A percentile compares a stretch with the other conserved stretches of the same genome.
Conservation (phyloP, 2,797 vertebrate genomes). For the Gallirallus australis region DNA sequence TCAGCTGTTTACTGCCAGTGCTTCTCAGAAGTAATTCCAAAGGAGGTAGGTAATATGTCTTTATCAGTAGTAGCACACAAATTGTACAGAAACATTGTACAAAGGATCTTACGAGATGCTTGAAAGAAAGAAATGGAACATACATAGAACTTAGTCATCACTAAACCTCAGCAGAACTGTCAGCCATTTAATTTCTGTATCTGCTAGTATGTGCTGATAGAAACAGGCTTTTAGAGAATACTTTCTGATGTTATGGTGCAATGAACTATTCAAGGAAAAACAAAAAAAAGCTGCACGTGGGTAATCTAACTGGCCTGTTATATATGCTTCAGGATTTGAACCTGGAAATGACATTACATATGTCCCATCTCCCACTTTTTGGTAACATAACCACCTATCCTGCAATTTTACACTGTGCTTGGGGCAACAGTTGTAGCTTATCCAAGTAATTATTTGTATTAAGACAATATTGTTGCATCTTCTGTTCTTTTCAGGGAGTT, state of each 20-base stretch:
- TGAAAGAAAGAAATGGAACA: not conserved
- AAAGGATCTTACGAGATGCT: not conserved
- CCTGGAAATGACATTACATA: not conserved
- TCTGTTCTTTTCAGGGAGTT: not conserved
- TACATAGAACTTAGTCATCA: not conserved
- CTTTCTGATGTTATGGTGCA: not conserved
- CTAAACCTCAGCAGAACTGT: not conserved
- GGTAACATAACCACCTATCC: not conserved
- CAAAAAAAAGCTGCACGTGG: too few species aligned
- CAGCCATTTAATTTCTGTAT: not conserved
- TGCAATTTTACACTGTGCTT: not conserved
- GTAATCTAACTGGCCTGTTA: not conserved
- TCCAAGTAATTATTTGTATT: not conserved
- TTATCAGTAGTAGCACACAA: not conserved
- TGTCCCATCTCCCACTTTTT: too few species aligned
- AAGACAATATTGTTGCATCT: not conserved
- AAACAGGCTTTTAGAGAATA: not conserved
- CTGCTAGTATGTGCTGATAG: rapidly evolving
- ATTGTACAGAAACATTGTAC: not conserved
- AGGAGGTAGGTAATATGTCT: not conserved
- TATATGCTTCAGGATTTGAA: not conserved
- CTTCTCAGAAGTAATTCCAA: not conserved
- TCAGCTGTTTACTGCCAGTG: not conserved
- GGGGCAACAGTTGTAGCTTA: not conserved
- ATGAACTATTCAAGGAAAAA: not conserved